A percentile compares a stretch with the other conserved stretches of the same genome.
phyloP scores from a whole-genome alignment of 1,140 invertebrate species.

The Oncopodura yosiiana region DNA sequence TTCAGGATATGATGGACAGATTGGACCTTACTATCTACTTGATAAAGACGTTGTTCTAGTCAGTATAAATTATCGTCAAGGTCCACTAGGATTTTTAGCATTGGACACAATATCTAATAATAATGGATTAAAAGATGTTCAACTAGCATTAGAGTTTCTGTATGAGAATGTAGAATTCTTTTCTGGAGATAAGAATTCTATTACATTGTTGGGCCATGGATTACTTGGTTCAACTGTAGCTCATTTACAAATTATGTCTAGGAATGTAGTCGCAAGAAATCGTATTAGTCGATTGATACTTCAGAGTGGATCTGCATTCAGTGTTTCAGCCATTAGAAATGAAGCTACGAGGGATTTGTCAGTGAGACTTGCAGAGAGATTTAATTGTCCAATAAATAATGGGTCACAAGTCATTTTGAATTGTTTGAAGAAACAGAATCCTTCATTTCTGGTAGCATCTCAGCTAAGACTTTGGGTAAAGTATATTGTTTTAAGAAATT shows the following conservation, averaged over 20 bases:
- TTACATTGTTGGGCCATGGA: neutral
- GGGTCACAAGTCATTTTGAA: neutral
- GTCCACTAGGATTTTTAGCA: too few species aligned
- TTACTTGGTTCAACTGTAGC: neutral
- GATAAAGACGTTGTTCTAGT: too few species aligned
- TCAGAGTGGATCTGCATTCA: constrained; percentile 1
- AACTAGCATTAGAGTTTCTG: too few species aligned
- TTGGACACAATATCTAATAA: too few species aligned
- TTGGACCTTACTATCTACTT: too few species aligned
- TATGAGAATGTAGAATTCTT: too few species aligned
- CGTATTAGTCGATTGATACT: neutral
- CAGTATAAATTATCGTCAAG: too few species aligned
- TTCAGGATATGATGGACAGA: too few species aligned
- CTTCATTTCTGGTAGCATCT: neutral
- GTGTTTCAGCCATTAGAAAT: neutral
- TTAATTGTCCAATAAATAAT: neutral
- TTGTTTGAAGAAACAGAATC: neutral
- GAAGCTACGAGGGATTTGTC: neutral
- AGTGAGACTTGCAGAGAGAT: neutral
- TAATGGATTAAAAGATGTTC: too few species aligned
- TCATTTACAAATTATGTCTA: constrained; percentile 13
- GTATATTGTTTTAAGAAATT: neutral
- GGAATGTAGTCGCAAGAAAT: too few species aligned
- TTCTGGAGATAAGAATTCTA: too few species aligned
- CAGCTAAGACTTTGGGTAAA: constrained; percentile 15